Conservation (phyloP, 2,113 vertebrate genomes). For the Myotis davidii region DNA sequence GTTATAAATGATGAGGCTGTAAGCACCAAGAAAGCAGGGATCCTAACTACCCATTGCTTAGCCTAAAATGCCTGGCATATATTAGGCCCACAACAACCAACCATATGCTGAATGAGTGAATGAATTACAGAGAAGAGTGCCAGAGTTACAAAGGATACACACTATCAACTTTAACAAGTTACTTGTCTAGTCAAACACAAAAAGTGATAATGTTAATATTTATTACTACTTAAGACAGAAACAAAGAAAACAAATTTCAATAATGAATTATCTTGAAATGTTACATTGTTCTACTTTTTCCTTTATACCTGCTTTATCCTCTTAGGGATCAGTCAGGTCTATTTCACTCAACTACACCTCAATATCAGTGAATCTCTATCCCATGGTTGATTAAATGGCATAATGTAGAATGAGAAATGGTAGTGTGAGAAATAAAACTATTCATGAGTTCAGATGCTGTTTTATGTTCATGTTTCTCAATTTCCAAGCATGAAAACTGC, state of each 20-base stretch:
- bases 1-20: not conserved
- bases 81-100: not conserved
- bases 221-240: conserved; percentile 59
- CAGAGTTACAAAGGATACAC: not conserved
- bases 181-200: not conserved
- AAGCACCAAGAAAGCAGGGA: not conserved
- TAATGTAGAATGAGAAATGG: not conserved
- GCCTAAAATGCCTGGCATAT: not conserved
- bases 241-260: conserved; percentile 50
- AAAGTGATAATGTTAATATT: conserved; percentile 10
- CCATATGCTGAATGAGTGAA: not conserved
- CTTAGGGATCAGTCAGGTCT: not conserved
- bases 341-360: not conserved
- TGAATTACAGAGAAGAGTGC: not conserved
- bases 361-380: not conserved
- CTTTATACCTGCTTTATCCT: not conserved
- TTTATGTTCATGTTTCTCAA: not conserved
- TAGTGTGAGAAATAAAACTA: not conserved
- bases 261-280: not conserved
- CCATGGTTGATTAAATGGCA: not conserved
- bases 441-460: not conserved
- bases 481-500: not conserved
- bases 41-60: not conserved
- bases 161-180: not conserved
- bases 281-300: not conserved